Evolutionary conservation across 1,140 invertebrate genomes (phyloP), one percentile per base, ranked within the genome.

Genomic region (Drosophila eugracilis): DNA sequence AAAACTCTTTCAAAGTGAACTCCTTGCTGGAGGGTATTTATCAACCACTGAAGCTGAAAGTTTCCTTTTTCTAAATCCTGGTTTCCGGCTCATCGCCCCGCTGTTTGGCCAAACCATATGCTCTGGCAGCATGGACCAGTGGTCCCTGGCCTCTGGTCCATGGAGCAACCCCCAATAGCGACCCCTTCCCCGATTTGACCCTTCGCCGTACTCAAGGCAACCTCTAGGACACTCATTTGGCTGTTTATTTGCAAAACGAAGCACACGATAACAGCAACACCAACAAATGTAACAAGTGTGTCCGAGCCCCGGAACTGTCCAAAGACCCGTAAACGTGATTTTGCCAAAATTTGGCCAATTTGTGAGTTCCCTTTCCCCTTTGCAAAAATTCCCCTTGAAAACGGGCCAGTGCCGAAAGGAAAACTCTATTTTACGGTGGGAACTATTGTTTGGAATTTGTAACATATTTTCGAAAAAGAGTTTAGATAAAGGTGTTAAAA

Each of bases 201-300:
- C 58, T 39, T 49, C 63, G 34, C 49, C 39, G 28, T 53, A 41
- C 42, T 62, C 21, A 52, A 57, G 54, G 45, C 73, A 86, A 74
- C 78, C 77, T 81, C 67, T 86, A 81, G 77, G 58, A 81, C 83
- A 88, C 81, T 86, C 81, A 66, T 88, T 88, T 88, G 81, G 81
- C 81, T 88, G 81, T 86, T 86, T 86, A 86, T 86, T 86, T 86
- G 81, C 81, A 86, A 60, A 84, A 84, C 79, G 79, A 59, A 79
- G 55, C 80, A 42, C 65, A 86, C 73, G 78, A 86, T 88, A 86
- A 86, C 75, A 88, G 85, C 83, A 77, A 86, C 81, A 85, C 72
- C 62, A 69, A 69, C 62, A 70, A 42, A 30, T 26, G 50, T 52
- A 75, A 75, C 75, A 85, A 83, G 62, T 74, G 74, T 67, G 70